Conservation (phyloP, 2,888 invertebrate species). For the Andrena praecox region DNA sequence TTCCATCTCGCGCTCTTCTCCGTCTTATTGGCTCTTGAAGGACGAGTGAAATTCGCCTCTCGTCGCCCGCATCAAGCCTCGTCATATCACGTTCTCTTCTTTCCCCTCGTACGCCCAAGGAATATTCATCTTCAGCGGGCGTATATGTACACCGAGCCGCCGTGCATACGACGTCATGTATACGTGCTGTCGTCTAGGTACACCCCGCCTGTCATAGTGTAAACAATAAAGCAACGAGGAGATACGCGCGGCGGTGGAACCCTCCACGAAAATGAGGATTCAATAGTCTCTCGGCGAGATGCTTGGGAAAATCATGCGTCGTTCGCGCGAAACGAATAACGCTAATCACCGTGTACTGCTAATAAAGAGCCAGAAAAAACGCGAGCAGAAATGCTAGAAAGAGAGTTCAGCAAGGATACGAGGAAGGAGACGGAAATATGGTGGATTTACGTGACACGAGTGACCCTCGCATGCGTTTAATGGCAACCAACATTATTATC, state of each 20-base stretch:
- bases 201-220: slow-evolving; percentile 32
- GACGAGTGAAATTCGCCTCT: slow-evolving; percentile 50
- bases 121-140: slow-evolving; percentile 58
- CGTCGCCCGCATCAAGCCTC: slow-evolving; percentile 45
- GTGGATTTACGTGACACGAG: background rate
- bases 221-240: slow-evolving; percentile 50
- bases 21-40: slow-evolving; percentile 46
- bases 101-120: slow-evolving; percentile 15
- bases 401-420: background rate
- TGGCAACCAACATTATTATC: background rate
- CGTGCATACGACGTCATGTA: slow-evolving; percentile 45
- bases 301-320: background rate
- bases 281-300: slow-evolving; percentile 15
- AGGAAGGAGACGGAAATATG: background rate
- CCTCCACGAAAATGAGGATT: slow-evolving; percentile 32
- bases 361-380: background rate
- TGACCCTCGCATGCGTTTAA: background rate
- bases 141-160: slow-evolving; percentile 23
- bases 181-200: slow-evolving; percentile 50
- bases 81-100: slow-evolving; percentile 49
- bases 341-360: slow-evolving; percentile 22
- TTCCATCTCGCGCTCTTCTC: slow-evolving; percentile 21
- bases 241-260: slow-evolving; percentile 3
- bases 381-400: background rate
- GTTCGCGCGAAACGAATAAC: background rate